phyloP scores from a whole-genome alignment of 2,888 invertebrate species.

The Amphipyra tragopoginis region DNA sequence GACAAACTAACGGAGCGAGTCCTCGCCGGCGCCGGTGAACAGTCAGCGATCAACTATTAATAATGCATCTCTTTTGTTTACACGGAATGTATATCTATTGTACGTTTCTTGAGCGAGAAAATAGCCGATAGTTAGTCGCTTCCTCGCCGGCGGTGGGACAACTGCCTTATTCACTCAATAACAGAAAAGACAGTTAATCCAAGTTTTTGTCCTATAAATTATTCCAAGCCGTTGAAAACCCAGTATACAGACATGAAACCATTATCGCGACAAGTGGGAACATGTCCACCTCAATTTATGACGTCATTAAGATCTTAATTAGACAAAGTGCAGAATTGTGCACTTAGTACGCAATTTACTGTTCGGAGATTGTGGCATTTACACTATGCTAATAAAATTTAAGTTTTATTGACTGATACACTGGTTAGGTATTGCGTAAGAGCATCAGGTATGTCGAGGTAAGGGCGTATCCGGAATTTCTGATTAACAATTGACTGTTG shows the following conservation, averaged over 20 bases:
- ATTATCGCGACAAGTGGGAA: slow-evolving; percentile 17
- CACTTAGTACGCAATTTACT: slow-evolving; percentile 50
- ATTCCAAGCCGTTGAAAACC: slow-evolving; percentile 11
- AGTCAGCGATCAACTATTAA: too few relatives aligned
- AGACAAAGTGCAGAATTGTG: slow-evolving; percentile 57
- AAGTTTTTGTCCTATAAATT: slow-evolving; percentile 9
- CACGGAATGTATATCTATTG: too few relatives aligned
- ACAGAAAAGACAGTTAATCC: neutral
- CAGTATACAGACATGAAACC: slow-evolving; percentile 17
- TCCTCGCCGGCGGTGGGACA: too few relatives aligned
- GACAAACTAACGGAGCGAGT: too few relatives aligned
- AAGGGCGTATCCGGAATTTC: neutral
- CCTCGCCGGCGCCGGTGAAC: too few relatives aligned
- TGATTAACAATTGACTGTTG: neutral
- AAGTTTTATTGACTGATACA: slow-evolving; percentile 18
- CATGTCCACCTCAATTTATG: slow-evolving; percentile 40
- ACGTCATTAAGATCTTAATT: slow-evolving; percentile 60
- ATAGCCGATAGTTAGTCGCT: too few relatives aligned
- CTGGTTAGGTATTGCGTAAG: slow-evolving; percentile 3
- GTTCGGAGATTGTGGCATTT: slow-evolving; percentile 10
- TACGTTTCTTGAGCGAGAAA: too few relatives aligned
- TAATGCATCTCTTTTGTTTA: too few relatives aligned
- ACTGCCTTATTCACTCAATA: neutral
- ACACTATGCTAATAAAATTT: slow-evolving; percentile 33
- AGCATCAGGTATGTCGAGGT: neutral